Evolutionary conservation across 1,140 invertebrate genomes (phyloP).

Genomic region (Bombus haemorrhoidalis): DNA sequence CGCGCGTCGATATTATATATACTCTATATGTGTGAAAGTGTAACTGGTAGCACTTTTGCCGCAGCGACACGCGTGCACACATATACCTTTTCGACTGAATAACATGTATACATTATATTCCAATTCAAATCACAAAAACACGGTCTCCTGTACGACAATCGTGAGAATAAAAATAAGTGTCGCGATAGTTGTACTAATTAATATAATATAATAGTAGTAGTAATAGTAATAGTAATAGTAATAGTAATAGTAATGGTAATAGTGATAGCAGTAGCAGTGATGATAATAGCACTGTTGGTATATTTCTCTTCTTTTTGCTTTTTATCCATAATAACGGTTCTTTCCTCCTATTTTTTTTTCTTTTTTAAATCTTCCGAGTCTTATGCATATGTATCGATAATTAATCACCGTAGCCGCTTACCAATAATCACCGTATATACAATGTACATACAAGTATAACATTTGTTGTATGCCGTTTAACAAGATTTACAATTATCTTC

Average conservation of each 20-base stretch:
- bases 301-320: neutral
- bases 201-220: constrained; percentile 56
- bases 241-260: constrained; percentile 51
- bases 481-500: constrained; percentile 70
- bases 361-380: neutral
- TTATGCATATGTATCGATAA: constrained; percentile 15
- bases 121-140: constrained; percentile 57
- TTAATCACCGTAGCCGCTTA: constrained; percentile 38
- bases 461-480: constrained; percentile 67
- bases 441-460: constrained; percentile 62
- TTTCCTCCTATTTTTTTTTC: neutral
- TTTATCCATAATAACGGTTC: constrained; percentile 40
- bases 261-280: constrained; percentile 54
- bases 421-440: constrained; percentile 51
- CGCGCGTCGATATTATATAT: constrained; percentile 57
- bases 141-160: constrained; percentile 43
- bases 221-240: constrained; percentile 39
- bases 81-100: constrained; percentile 45
- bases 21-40: constrained; percentile 39
- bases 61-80: constrained; percentile 56
- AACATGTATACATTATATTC: constrained; percentile 51
- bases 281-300: constrained; percentile 60
- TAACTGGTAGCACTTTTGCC: constrained; percentile 13
- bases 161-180: constrained; percentile 62
- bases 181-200: constrained; percentile 63